phyloP scores from a whole-genome alignment of 2,888 invertebrate species.

The Drosophila conformis region DNA sequence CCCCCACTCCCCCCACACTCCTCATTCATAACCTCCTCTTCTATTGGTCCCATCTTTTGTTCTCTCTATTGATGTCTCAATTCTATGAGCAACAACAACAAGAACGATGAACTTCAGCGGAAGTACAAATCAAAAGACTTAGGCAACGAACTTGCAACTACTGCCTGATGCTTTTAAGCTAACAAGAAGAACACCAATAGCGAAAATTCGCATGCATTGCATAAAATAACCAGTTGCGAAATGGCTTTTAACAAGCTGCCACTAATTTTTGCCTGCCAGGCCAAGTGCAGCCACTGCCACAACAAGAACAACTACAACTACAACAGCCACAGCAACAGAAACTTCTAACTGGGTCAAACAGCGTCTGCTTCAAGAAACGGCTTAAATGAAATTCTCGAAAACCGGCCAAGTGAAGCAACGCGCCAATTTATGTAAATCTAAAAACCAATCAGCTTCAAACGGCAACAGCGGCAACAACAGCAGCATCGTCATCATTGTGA shows the following conservation, averaged over 20 bases:
- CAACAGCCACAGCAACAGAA: constrained; percentile 14
- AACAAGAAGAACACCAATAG: constrained; percentile 33
- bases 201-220: constrained; percentile 48
- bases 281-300: constrained; percentile 12
- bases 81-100: constrained; percentile 20
- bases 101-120: constrained; percentile 43
- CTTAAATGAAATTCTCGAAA: constrained; percentile 60
- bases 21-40: neutral
- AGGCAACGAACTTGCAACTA: constrained; percentile 66
- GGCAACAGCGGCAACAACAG: constrained; percentile 36
- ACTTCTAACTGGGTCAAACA: constrained; percentile 66
- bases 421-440: constrained; percentile 77
- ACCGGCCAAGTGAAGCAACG: constrained; percentile 68
- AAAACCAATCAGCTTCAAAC: constrained; percentile 73
- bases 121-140: constrained; percentile 77
- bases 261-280: constrained; percentile 62
- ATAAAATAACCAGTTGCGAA: constrained; percentile 60
- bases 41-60: neutral
- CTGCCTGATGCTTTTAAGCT: constrained; percentile 8
- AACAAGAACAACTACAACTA: constrained; percentile 13
- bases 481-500: constrained; percentile 50
- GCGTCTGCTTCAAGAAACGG: constrained; percentile 46
- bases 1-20: neutral
- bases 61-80: constrained; percentile 43
- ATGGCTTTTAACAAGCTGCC: constrained; percentile 71